A percentile compares a stretch with the other conserved stretches of the same genome.
Conservation (phyloP, 1,140 invertebrate species). For the Asbolus verrucosus region DNA sequence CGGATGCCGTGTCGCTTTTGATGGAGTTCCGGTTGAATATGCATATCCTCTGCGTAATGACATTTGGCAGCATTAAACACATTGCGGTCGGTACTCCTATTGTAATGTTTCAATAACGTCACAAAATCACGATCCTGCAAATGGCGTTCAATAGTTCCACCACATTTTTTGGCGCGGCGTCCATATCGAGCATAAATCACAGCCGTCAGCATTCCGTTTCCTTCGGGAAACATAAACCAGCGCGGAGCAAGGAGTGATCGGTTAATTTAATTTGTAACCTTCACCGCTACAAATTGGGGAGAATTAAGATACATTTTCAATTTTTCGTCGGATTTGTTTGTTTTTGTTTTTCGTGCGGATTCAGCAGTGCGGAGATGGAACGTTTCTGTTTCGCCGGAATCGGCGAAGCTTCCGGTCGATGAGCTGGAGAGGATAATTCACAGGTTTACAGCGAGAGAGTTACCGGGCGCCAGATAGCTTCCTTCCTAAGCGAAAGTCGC, state of each 20-base stretch:
- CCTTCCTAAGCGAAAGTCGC: constrained; percentile 2
- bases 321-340: background rate
- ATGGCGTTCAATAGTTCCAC: too few species aligned
- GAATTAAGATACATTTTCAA: constrained; percentile 20
- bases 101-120: constrained; percentile 1
- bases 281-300: constrained; percentile 10
- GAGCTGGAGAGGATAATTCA: constrained; percentile 16
- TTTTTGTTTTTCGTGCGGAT: background rate
- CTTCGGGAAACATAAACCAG: constrained; percentile 15
- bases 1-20: constrained; percentile 10
- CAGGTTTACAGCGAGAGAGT: constrained; percentile 10
- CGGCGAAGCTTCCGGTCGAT: constrained; percentile 10
- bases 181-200: constrained; percentile 10
- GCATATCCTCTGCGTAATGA: background rate
- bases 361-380: constrained; percentile 9
- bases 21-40: constrained; percentile 23
- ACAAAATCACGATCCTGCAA: background rate
- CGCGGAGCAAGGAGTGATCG: constrained; percentile 8
- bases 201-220: background rate
- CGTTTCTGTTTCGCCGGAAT: constrained; percentile 7
- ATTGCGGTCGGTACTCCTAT: too few species aligned
- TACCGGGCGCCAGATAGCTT: constrained; percentile 6
- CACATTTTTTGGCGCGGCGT: background rate
- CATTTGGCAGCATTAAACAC: constrained; percentile 19
- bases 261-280: constrained; percentile 33